phyloP scores from a whole-genome alignment of 2,113 vertebrate species.

The Ceyx cyanopectus region DNA sequence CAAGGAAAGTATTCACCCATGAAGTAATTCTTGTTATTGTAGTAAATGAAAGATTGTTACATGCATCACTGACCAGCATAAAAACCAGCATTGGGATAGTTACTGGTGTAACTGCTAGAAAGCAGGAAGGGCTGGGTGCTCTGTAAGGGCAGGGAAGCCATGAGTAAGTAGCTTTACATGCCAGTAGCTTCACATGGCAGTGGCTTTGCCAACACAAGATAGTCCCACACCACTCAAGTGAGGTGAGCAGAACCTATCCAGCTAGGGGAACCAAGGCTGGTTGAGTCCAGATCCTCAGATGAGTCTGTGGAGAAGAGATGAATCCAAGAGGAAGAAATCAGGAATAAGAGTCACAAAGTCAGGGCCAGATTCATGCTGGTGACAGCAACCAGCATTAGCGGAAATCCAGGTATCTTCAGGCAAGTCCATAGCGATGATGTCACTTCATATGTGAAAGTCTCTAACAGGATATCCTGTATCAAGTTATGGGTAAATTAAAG shows the following conservation, averaged over 20 bases:
- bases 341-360: neutral
- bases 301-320: neutral
- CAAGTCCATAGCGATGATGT: neutral
- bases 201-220: rapidly evolving
- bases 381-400: rapidly evolving
- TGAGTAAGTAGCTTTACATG: neutral
- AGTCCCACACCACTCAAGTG: rapidly evolving
- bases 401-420: neutral
- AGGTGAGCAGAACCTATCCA: neutral
- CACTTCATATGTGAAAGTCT: neutral
- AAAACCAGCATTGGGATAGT: neutral
- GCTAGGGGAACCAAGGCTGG: neutral
- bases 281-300: neutral
- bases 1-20: neutral
- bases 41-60: neutral
- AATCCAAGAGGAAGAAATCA: neutral
- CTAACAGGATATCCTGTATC: rapidly evolving
- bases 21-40: neutral
- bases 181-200: neutral
- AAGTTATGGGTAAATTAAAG: neutral
- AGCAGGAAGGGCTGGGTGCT: neutral
- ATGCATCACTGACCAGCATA: neutral
- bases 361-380: neutral
- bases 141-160: neutral
- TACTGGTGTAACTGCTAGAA: neutral